Conservation (phyloP, 2,113 vertebrate species). For the Hylia prasina region DNA sequence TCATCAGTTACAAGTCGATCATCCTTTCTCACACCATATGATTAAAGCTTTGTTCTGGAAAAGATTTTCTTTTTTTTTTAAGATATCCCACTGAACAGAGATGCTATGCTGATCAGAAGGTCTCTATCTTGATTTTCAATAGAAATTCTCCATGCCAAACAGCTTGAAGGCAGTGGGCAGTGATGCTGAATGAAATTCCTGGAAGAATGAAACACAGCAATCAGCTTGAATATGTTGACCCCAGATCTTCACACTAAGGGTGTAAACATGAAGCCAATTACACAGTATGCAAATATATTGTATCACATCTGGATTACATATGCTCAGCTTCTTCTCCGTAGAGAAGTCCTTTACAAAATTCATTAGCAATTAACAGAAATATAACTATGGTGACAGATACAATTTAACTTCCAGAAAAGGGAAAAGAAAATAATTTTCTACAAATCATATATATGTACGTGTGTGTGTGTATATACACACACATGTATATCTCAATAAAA, state of each 20-base stretch:
- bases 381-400: neutral
- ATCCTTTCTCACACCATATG: neutral
- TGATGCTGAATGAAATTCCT: neutral
- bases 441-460: neutral
- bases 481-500: neutral
- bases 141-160: neutral
- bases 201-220: neutral
- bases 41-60: constrained; percentile 1
- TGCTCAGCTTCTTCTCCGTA: neutral
- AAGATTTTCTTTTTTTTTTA: neutral
- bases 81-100: neutral
- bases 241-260: neutral
- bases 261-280: neutral
- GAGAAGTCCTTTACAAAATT: neutral
- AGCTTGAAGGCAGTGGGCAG: neutral
- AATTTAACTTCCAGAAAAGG: neutral
- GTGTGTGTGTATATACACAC: neutral
- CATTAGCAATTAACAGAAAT: neutral
- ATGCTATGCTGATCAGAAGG: neutral
- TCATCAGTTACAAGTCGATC: neutral
- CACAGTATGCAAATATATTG: neutral
- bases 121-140: neutral
- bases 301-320: neutral
- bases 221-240: neutral
- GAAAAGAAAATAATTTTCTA: neutral